Evolutionary conservation across 2,797 vertebrate genomes (phyloP), one percentile per base, ranked within the genome.

Genomic region (Hypotaenidia philippensis): DNA sequence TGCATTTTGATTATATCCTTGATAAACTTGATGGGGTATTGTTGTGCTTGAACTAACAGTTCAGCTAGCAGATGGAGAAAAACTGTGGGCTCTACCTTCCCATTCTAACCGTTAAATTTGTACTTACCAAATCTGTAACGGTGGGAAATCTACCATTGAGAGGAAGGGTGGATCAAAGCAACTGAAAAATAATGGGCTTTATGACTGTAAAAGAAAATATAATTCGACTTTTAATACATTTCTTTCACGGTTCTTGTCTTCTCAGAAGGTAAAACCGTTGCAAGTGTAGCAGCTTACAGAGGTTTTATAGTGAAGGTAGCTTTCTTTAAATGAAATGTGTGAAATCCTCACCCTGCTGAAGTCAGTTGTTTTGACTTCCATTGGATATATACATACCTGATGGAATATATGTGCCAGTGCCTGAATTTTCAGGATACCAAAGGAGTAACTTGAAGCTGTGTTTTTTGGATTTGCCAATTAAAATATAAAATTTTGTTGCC

Each of bases 1-100:
- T 85, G 45, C 92, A 71, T 95, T 89, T 80, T 87, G 21, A 68
- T 87, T 74, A 44, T 64, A 47, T 66, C 32, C n/a, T 66, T 74
- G 49, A 65, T 85, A 92, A 87, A 53, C 29, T 93, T 64, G 45
- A 1, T 41, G 34, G 13, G 32, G 11, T 89, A 47, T 87, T 92
- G 40, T 68, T 61, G 10, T 64, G 22, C 57, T 89, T 89, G 83
- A 80, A 36, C 59, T 80, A 77, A 25, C 10, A 56, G 53, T 82
- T 88, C 47, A 75, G 18, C 31, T 75, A 83, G 29, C 36, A 91
- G 69, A 57, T 70, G 34, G 87, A 84, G 34, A 71, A 87, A 77
- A 83, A 55, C 29, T 2, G 29, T 12, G 4, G 1, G 9, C 49
- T 91, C 89, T 66, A 23, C 22, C 31, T 71, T 74, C 13, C 17